phyloP scores from a whole-genome alignment of 2,797 vertebrate genomes.

The Artibeus lituratus region DNA sequence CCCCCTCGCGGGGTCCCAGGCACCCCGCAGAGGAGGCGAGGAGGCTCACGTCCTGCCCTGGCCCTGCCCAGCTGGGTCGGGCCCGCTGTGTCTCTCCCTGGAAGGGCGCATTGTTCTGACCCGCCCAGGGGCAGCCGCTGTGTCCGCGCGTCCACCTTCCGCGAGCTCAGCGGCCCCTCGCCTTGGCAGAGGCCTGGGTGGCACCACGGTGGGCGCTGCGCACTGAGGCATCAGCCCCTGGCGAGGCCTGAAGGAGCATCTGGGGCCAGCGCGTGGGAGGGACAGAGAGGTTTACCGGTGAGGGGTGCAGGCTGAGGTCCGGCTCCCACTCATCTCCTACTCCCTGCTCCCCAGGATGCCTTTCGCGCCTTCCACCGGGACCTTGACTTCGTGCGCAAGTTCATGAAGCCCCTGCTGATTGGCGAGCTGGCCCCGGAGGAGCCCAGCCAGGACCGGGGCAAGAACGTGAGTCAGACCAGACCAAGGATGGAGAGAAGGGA shows the following conservation, averaged over 20 bases:
- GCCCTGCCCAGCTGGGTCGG: not conserved
- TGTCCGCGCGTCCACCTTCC: not conserved
- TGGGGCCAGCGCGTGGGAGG: not conserved
- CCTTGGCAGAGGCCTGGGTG: too few species aligned
- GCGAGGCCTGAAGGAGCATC: not conserved
- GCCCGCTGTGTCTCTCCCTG: not conserved
- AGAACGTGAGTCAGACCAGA: conserved; percentile 86
- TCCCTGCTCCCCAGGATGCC: conserved; percentile 85
- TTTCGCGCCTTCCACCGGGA: conserved; percentile 94
- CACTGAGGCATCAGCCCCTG: not conserved
- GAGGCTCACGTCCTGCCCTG: not conserved
- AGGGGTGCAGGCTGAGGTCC: rapidly evolving
- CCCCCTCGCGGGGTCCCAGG: rapidly evolving
- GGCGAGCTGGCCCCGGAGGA: conserved; percentile 92
- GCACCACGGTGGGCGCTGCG: rapidly evolving
- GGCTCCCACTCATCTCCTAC: not conserved
- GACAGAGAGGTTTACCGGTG: not conserved
- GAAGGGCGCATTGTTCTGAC: not conserved
- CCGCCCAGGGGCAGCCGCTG: not conserved
- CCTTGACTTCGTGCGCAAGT: conserved; percentile 88
- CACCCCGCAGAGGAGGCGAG: not conserved
- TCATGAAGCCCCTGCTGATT: conserved; percentile 91
- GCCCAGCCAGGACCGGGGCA: conserved; percentile 90
- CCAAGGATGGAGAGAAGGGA: not conserved
- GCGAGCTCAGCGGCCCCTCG: rapidly evolving